Conservation (phyloP, 1,140 invertebrate genomes). For the Danaus melanippus region DNA sequence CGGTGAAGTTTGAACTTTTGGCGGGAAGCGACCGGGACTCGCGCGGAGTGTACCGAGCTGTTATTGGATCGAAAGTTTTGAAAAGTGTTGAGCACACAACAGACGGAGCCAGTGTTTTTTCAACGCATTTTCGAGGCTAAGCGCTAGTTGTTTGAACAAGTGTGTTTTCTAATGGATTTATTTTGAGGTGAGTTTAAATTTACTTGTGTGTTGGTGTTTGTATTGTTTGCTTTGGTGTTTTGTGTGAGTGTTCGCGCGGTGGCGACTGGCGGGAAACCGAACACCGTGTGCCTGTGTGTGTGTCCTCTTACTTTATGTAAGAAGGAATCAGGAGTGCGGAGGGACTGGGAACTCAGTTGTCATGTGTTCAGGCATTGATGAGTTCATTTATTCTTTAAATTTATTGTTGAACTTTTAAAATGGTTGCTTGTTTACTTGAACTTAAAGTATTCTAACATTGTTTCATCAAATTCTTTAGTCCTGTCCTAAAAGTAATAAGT, state of each 20-base stretch:
- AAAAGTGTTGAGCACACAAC: constrained; percentile 66
- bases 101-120: constrained; percentile 67
- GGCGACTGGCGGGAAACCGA: constrained; percentile 70
- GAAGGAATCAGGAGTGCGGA: constrained; percentile 47
- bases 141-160: constrained; percentile 72
- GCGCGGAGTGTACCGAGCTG: constrained; percentile 34
- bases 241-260: constrained; percentile 67
- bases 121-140: constrained; percentile 71
- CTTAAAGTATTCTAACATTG: too few relatives aligned
- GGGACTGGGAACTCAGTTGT: constrained; percentile 50
- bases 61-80: constrained; percentile 62
- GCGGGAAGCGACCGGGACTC: constrained; percentile 35
- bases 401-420: too few relatives aligned
- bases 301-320: constrained; percentile 64
- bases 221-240: constrained; percentile 69
- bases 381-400: constrained; percentile 51
- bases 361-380: constrained; percentile 70
- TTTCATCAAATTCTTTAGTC: too few relatives aligned
- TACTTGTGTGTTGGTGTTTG: constrained; percentile 70
- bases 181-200: constrained; percentile 73
- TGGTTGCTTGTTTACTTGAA: too few relatives aligned
- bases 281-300: constrained; percentile 61
- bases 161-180: constrained; percentile 73
- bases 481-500: too few relatives aligned
- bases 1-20: constrained; percentile 31